Base-by-base conservation (phyloP, 2,888 invertebrate species). In the Aporophyla lueneburgensis region DNA sequence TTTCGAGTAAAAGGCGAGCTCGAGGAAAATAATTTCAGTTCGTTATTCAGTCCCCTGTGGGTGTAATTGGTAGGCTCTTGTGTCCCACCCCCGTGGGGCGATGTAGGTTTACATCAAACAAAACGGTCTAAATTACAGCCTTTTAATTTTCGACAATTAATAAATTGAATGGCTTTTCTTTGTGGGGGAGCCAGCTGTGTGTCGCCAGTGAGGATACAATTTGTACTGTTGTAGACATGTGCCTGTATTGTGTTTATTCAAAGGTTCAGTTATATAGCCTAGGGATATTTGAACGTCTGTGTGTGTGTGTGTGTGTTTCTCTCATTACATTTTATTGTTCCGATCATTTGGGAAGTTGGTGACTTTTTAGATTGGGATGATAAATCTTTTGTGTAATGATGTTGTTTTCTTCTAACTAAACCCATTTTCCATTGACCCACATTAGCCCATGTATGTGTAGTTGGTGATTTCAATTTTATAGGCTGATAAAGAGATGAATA, bases 1-100 rank as follows among this genome's bases (percentile, higher is more conserved):
- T 89, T 92, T 87, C 83, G 81, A 90, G 89, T 88, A 90, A 92
- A 92, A 92, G 91, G 91, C 89, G 89, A 91, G 88, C 87, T 87
- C 81, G 88, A 91, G 90, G 89, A 91, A 93, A 93, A 93, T 93
- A 91, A 93, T 93, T 92, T 88, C 87, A 89, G 90, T 93, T 92
- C 92, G 90, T 93, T 93, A 92, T 92, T 92, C 91, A 86, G 89
- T 86, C 88, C 89, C 87, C 88, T 86, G 86, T 83, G 88, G 88
- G 84, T 89, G 88, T 93, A 94, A 94, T 94, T 92, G 92, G 90
- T 89, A 89, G 89, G 90, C 87, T 90, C 90, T 89, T 86, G 88
- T 88, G 86, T 81, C 83, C 84, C 87, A 79, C 86, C 85, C 76
- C 76, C 58, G 61, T 70, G 74, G 84, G 81, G 81, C 87, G 73